Percentiles rank a stretch among this genome's conserved stretches.
Conservation (phyloP, 2,888 invertebrate genomes). For the Mesoligia furuncula region DNA sequence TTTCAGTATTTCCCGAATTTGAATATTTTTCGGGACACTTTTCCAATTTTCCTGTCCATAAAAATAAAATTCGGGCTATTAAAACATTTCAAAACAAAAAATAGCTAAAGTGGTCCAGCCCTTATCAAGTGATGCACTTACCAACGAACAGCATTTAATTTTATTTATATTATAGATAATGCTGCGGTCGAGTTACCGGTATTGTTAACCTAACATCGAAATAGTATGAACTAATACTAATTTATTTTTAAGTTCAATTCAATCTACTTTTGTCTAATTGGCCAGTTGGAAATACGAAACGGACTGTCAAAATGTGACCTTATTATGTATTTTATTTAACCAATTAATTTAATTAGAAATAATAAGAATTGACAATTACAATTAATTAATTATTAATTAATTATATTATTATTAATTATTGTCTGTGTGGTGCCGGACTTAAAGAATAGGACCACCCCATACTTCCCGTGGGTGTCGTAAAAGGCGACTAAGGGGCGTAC, state of each 20-base stretch:
- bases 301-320: not conserved
- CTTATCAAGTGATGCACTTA: too few relatives aligned
- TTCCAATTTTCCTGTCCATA: too few relatives aligned
- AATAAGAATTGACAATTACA: slow-evolving; percentile 7
- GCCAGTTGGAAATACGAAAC: not conserved
- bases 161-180: not conserved
- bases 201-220: not conserved
- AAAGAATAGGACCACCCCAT: too few relatives aligned
- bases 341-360: not conserved
- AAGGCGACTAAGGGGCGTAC: too few relatives aligned
- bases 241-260: not conserved
- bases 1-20: not conserved
- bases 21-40: not conserved
- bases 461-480: too few relatives aligned
- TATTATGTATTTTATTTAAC: not conserved
- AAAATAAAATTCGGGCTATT: too few relatives aligned
- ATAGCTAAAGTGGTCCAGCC: too few relatives aligned
- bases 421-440: too few relatives aligned
- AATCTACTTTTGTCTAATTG: not conserved
- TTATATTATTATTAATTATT: too few relatives aligned
- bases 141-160: too few relatives aligned
- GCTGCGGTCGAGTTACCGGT: not conserved
- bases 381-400: too few relatives aligned
- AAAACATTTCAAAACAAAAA: too few relatives aligned
- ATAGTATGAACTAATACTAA: not conserved